Conservation (phyloP, 2,113 vertebrate species). For the Phoxinus phoxinus region DNA sequence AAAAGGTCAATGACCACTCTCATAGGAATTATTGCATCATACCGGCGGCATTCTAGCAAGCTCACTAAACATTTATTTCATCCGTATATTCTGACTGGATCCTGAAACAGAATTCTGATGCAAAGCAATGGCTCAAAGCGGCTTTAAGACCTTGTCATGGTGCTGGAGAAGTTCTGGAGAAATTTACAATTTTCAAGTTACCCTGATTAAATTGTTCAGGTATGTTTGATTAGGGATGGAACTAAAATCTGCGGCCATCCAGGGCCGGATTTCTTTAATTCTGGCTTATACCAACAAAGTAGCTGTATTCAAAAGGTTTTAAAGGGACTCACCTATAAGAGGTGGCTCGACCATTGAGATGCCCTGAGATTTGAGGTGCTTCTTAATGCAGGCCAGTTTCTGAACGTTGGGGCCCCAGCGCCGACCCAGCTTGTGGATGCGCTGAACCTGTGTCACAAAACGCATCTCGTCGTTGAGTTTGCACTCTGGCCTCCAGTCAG, state of each 20-base stretch:
- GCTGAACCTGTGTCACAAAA: constrained; percentile 97
- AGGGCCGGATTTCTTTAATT: not conserved
- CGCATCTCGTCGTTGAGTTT: constrained; percentile 99
- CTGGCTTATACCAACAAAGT: not conserved
- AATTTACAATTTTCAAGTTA: constrained; percentile 14
- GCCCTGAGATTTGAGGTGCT: constrained; percentile 99
- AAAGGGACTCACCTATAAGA: constrained; percentile 89
- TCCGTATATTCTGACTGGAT: constrained; percentile 28
- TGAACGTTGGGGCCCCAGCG: constrained; percentile 99
- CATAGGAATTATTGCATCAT: constrained; percentile 40
- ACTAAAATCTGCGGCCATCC: not conserved
- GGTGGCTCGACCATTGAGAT: constrained; percentile 98
- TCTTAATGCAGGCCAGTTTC: constrained; percentile 98
- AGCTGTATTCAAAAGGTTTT: not conserved
- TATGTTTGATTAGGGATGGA: not conserved
- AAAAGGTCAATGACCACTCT: constrained; percentile 11
- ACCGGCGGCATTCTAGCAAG: constrained; percentile 35
- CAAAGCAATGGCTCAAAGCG: not conserved
- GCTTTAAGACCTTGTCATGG: constrained; percentile 3
- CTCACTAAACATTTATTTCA: constrained; percentile 48
- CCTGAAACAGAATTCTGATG: not conserved
- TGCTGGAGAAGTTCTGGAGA: not conserved
- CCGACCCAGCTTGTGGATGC: constrained; percentile 96
- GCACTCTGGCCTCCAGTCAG: constrained; percentile 98
- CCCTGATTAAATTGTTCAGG: not conserved